Percentiles rank a stretch among this genome's conserved stretches.
phyloP scores from a whole-genome alignment of 2,888 invertebrate species.

The Trisateles emortualis region DNA sequence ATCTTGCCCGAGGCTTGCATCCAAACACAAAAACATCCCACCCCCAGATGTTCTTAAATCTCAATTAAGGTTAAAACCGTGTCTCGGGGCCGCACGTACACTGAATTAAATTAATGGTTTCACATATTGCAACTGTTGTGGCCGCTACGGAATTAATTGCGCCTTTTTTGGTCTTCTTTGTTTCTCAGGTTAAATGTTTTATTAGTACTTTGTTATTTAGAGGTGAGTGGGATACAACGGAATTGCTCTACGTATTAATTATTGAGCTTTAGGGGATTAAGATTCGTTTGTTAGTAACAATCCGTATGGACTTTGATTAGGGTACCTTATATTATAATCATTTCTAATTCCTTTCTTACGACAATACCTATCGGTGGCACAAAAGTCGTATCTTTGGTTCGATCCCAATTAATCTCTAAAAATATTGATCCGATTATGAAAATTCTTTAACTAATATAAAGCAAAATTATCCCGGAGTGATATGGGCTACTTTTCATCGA shows the following conservation, averaged over 20 bases:
- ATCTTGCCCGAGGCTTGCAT: conserved; percentile 57
- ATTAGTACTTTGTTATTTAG: conserved; percentile 77
- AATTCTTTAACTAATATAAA: no score
- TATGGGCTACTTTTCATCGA: no score
- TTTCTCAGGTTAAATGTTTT: conserved; percentile 81
- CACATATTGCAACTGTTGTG: conserved; percentile 82
- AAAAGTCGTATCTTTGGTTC: no score
- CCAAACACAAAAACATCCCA: conserved; percentile 71
- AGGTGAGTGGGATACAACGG: conserved; percentile 44
- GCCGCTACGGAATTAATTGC: conserved; percentile 78
- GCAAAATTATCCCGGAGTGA: no score
- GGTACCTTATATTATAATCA: not conserved
- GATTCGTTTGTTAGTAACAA: conserved; percentile 13
- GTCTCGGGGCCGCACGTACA: conserved; percentile 81
- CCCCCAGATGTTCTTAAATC: conserved; percentile 82
- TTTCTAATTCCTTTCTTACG: no score
- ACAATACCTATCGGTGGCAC: no score
- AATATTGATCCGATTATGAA: no score
- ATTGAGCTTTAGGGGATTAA: conserved; percentile 34
- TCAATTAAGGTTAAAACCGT: conserved; percentile 86
- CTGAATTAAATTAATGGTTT: conserved; percentile 86
- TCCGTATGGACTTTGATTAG: not conserved
- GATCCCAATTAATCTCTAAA: no score
- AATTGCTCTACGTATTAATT: conserved; percentile 61
- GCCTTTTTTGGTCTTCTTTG: conserved; percentile 71